These are phyloP conservation scores for Perognathus longimembris DNA, from an alignment of 2,113 vertebrate species.

Conservation along the genomic window DNA sequence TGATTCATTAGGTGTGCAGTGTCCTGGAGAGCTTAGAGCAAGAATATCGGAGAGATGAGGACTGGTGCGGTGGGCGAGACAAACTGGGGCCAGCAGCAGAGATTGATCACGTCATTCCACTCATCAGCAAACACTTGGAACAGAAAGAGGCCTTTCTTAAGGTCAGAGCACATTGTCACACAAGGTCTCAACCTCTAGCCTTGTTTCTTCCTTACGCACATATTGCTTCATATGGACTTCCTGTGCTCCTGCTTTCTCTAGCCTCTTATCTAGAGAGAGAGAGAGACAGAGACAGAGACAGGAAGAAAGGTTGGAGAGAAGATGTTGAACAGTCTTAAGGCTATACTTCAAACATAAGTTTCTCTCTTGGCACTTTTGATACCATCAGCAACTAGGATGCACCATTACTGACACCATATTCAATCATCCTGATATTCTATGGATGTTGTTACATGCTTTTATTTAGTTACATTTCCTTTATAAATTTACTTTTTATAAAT, in stretches of 20 bases:
- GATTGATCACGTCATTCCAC: slow-evolving; percentile 95
- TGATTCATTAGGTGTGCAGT: slow-evolving; percentile 92
- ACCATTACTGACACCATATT: not conserved
- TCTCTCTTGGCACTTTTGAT: not conserved
- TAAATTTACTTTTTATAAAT: not conserved
- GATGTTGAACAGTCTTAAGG: not conserved
- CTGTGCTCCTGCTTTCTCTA: not conserved
- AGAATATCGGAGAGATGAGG: slow-evolving; percentile 97
- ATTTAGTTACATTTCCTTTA: slow-evolving; percentile 23
- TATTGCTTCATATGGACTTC: not conserved
- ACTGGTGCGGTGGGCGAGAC: slow-evolving; percentile 98
- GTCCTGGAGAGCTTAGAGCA: slow-evolving; percentile 98
- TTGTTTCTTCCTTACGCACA: no score
- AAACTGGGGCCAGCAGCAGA: slow-evolving; percentile 93
- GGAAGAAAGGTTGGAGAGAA: not conserved
- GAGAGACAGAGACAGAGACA: no score
- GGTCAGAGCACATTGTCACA: slow-evolving; percentile 78
- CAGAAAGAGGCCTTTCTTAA: slow-evolving; percentile 98
- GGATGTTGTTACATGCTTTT: not conserved
- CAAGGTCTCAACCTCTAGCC: not conserved
- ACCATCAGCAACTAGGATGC: not conserved
- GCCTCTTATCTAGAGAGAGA: not conserved
- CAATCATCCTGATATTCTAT: not conserved
- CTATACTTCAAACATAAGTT: not conserved
- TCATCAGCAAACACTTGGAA: slow-evolving; percentile 99